Conservation (phyloP, 1,140 invertebrate genomes). For the Caerostris darwini region DNA sequence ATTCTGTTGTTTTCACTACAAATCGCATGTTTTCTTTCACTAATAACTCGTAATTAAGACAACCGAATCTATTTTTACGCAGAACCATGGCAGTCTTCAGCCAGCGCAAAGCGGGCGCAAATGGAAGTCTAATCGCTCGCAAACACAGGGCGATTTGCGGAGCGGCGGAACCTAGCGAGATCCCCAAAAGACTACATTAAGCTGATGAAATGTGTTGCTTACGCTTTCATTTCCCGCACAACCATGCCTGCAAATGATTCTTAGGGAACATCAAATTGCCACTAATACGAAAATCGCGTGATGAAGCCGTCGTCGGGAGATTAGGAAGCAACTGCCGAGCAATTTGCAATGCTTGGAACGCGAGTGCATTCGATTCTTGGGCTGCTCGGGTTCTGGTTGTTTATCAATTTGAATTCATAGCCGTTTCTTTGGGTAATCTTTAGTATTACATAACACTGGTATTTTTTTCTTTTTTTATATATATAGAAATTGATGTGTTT, state of each 20-base stretch:
- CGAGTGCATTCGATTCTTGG: not conserved
- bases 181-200: slow-evolving; percentile 32
- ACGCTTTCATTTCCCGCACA: slow-evolving; percentile 14
- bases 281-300: slow-evolving; percentile 67
- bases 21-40: too few species aligned
- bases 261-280: slow-evolving; percentile 53
- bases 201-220: slow-evolving; percentile 45
- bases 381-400: not conserved
- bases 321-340: not conserved
- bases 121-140: slow-evolving; percentile 2
- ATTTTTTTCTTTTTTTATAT: too few species aligned
- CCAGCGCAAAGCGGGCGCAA: not conserved
- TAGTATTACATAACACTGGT: too few species aligned
- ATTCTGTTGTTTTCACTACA: too few species aligned
- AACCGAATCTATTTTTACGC: not conserved
- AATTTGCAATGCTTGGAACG: not conserved
- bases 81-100: not conserved
- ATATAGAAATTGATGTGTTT: too few species aligned
- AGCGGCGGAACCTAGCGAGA: not conserved
- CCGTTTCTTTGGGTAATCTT: too few species aligned
- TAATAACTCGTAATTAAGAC: too few species aligned
- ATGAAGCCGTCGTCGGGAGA: slow-evolving; percentile 20
- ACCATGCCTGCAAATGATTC: slow-evolving; percentile 49
- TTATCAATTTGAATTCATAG: not conserved
- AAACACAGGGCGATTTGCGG: not conserved